Conservation (phyloP, 64 coral and sea anemone species). For the Stylophora pistillata region DNA sequence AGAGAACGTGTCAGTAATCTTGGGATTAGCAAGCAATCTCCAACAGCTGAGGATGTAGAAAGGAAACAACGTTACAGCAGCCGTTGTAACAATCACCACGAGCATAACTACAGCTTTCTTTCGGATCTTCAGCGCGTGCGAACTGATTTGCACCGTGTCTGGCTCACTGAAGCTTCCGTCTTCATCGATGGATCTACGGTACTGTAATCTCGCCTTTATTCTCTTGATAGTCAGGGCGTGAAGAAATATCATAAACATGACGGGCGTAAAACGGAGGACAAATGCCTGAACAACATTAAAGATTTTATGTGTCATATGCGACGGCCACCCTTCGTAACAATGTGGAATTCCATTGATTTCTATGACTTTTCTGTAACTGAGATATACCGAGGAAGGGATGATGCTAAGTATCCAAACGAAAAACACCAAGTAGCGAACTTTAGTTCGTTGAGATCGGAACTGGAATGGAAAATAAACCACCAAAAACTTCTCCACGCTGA, state of each 20-base stretch:
- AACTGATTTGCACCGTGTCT: conserved; percentile 2
- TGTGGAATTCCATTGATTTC: conserved; percentile 4
- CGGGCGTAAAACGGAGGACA: conserved; percentile 59
- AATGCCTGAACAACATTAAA: conserved; percentile 43
- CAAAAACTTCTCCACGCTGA: conserved; percentile 86
- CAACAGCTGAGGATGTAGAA: conserved; percentile 30
- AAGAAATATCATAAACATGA: conserved; percentile 62
- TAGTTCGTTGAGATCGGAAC: conserved; percentile 51
- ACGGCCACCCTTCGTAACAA: conserved; percentile 64
- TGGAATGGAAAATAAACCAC: conserved; percentile 87
- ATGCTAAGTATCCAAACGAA: conserved; percentile 62
- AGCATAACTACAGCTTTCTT: conserved; percentile 76
- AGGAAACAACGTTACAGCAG: conserved; percentile 63
- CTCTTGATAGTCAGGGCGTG: conserved; percentile 63
- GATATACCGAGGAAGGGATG: conserved; percentile 19
- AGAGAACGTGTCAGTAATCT: not conserved
- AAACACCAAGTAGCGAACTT: conserved; percentile 67
- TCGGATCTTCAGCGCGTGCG: conserved; percentile 27
- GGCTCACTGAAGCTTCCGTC: not conserved
- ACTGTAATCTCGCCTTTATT: conserved; percentile 34
- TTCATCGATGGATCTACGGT: not conserved
- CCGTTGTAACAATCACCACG: conserved; percentile 44
- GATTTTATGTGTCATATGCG: conserved; percentile 9
- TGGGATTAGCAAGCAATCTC: not conserved
- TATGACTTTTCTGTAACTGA: conserved; percentile 21